Percentiles rank a stretch among this genome's conserved stretches.
phyloP scores from a whole-genome alignment of 2,113 vertebrate species.

The Lampris megalopsis region DNA sequence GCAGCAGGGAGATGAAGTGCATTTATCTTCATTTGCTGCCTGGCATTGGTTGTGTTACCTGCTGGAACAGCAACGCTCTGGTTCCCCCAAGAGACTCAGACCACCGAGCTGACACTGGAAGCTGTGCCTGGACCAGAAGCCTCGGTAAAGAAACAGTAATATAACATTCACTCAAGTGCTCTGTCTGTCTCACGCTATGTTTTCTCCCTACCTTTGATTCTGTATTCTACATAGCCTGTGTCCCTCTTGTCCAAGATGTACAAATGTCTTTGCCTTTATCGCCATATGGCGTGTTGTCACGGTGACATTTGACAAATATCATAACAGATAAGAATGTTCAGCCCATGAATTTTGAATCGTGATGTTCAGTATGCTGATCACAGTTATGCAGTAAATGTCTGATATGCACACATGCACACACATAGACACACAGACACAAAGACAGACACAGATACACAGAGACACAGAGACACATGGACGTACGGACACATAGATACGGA shows the following conservation, averaged over 20 bases:
- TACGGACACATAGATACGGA: conserved; percentile 17
- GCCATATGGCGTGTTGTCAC: conserved; percentile 52
- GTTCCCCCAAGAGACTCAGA: conserved; percentile 56
- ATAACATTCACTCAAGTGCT: conserved; percentile 15
- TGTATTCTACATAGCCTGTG: conserved; percentile 46
- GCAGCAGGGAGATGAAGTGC: conserved; percentile 65
- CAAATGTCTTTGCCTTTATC: conserved; percentile 58
- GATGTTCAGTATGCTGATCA: conserved; percentile 47
- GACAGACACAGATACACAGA: neutral
- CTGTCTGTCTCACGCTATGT: conserved; percentile 9
- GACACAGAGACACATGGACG: conserved; percentile 3
- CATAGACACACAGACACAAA: neutral
- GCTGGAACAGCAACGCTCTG: conserved; percentile 62
- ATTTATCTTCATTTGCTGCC: conserved; percentile 78
- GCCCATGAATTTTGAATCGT: conserved; percentile 49
- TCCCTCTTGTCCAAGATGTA: conserved; percentile 44
- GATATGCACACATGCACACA: conserved; percentile 1
- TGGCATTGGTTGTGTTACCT: conserved; percentile 54
- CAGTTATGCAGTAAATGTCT: conserved; percentile 18
- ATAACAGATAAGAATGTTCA: conserved; percentile 37
- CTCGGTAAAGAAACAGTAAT: neutral
- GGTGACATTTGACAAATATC: conserved; percentile 69
- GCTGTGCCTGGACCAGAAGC: conserved; percentile 34
- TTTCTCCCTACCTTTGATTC: conserved; percentile 16
- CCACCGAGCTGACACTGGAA: conserved; percentile 42